Evolutionary conservation across 2,888 invertebrate species (phyloP).

Genomic region (Melolontha melolontha): DNA sequence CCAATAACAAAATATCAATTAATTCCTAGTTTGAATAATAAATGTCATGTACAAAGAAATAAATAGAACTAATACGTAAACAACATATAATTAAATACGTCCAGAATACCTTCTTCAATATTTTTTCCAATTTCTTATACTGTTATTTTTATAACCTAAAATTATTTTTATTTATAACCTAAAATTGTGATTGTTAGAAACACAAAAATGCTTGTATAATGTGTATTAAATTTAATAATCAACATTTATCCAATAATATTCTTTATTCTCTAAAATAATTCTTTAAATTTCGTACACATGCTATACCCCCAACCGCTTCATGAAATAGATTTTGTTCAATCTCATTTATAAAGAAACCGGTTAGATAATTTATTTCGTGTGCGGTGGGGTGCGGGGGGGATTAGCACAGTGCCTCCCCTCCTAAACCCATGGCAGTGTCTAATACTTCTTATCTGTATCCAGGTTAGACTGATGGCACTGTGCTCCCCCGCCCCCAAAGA

Average conservation of each 20-base stretch:
- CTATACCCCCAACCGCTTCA: conserved; percentile 42
- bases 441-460: conserved; percentile 66
- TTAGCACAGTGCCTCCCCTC: conserved; percentile 66
- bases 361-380: conserved; percentile 38
- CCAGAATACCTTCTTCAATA: neutral
- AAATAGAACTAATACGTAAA: neutral
- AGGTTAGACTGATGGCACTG: conserved; percentile 71
- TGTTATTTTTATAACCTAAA: no score
- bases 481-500: conserved; percentile 58
- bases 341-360: neutral
- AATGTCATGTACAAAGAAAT: no score
- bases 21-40: no score
- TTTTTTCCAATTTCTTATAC: no score
- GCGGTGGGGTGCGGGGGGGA: conserved; percentile 64
- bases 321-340: conserved; percentile 44
- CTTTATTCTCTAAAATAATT: neutral
- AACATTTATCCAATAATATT: no score
- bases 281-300: conserved; percentile 15
- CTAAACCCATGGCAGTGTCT: conserved; percentile 55
- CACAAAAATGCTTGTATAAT: neutral
- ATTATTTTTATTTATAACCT: no score
- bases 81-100: neutral
- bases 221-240: no score
- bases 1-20: no score
- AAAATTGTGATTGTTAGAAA: neutral